These are phyloP conservation scores for Bryconaethiops microstoma DNA, from an alignment of 2,797 vertebrate genomes.

Conservation along the genomic window DNA sequence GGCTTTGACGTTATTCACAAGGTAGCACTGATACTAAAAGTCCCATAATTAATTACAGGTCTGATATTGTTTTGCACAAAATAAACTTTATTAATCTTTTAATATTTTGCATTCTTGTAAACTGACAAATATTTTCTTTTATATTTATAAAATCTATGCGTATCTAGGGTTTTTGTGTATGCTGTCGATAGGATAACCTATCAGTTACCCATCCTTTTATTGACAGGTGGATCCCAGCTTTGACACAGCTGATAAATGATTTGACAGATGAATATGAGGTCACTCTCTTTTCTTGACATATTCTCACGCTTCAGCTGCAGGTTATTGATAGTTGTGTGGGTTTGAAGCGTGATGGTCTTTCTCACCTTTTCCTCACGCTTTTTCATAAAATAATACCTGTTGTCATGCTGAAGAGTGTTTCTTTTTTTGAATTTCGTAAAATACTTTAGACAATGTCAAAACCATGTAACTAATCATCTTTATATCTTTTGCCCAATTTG, in stretches of 20 bases:
- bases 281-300: not conserved
- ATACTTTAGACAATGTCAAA: not conserved
- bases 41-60: too few relatives aligned
- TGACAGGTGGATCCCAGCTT: not conserved
- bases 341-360: not conserved
- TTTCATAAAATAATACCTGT: not conserved
- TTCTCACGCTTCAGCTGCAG: not conserved
- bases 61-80: too few relatives aligned
- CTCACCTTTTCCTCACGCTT: not conserved
- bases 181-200: too few relatives aligned
- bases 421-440: not conserved
- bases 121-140: too few relatives aligned
- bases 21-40: too few relatives aligned
- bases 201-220: not conserved
- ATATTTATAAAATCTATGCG: too few relatives aligned
- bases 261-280: not conserved
- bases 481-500: not conserved
- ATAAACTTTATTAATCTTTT: too few relatives aligned
- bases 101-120: too few relatives aligned
- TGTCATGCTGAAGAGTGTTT: not conserved
- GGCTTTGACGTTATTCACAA: too few relatives aligned
- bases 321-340: not conserved
- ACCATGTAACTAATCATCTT: too few relatives aligned
- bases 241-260: not conserved
- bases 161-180: too few relatives aligned